Evolutionary conservation across 64 coral and sea anemone species (phyloP), one percentile per base, ranked within the genome.

Genomic region (Orbicella faveolata): DNA sequence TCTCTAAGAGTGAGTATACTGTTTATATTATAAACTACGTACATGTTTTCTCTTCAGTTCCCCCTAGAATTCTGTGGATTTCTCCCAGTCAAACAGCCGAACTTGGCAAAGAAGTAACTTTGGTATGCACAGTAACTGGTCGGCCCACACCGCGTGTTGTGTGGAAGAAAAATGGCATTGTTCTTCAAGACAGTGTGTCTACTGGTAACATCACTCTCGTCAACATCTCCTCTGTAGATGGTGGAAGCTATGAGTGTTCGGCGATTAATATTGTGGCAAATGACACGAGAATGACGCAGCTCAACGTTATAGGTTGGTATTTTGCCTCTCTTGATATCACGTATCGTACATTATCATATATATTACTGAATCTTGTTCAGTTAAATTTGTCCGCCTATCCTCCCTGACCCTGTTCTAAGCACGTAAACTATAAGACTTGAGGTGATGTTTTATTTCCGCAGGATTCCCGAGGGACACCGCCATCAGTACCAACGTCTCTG

Each of bases 391-490:
- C 53, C 0, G 53, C 53, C 53, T 55, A 8, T 8, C 53, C 53
- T 55, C 13, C 53, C 53, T 55, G 2, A 55, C 7, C 53, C 53
- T 8, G 13, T 55, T 55, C 6, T 13, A 55, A 11, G 9, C 0
- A 55, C 7, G 6, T 13, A 1, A 55, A 55, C n/a, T n/a, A 23
- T 21, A 23, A 69, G 21, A 69, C 2, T 69, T 51, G 63, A 23
- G 13, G 35, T 34, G 59, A 64, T 61, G 0, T 21, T 53, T 21
- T 87, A 11, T 52, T 74, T 73, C 44, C 74, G 2, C 44, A 96
- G 94, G 93, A 23, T 75, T 74, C 1, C 88, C 91, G 1, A 88
- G 14, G 39, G 63, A 90, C 20, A 96, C 91, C 4, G 20, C 23
- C 20, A 26, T 88, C 4, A 34, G 20, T 14, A 79, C 75, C 30